A percentile compares a stretch with the other conserved stretches of the same genome.
These are phyloP conservation scores for Rhagophthalmus giganteus DNA, from an alignment of 2,888 invertebrate genomes.

Conservation along the genomic window DNA sequence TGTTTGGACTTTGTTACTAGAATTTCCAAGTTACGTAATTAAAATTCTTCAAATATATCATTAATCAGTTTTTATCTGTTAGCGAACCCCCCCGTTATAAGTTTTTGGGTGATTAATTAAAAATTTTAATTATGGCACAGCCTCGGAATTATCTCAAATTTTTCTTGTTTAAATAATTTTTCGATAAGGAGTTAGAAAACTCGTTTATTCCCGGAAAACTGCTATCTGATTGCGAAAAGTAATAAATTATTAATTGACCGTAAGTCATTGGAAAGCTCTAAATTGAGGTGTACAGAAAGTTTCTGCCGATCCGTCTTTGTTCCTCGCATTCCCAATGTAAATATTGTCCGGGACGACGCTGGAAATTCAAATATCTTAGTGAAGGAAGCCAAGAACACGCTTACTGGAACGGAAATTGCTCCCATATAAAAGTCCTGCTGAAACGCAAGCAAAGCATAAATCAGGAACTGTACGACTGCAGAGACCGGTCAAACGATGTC, in stretches of 20 bases:
- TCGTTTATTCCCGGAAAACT: too few species aligned
- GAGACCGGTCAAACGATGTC: constrained; percentile 40
- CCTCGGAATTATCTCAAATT: constrained; percentile 2
- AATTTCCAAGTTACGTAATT: constrained; percentile 25
- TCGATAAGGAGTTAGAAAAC: not conserved
- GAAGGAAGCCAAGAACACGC: constrained; percentile 38
- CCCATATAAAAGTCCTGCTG: constrained; percentile 42
- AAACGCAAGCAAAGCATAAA: constrained; percentile 44
- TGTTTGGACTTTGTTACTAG: constrained; percentile 17
- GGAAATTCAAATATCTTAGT: constrained; percentile 28
- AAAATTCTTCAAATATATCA: constrained; percentile 29
- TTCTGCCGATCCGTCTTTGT: constrained; percentile 5
- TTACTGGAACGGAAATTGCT: constrained; percentile 42
- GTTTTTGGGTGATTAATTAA: constrained; percentile 18
- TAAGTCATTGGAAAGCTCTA: not conserved
- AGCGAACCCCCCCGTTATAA: constrained; percentile 3
- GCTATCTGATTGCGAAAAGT: not conserved
- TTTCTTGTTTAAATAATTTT: constrained; percentile 7
- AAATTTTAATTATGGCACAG: constrained; percentile 17
- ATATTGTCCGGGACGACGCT: constrained; percentile 11
- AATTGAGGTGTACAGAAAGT: not conserved
- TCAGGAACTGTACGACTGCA: constrained; percentile 37
- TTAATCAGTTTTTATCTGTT: constrained; percentile 31
- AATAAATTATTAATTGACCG: not conserved
- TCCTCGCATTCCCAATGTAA: constrained; percentile 8